Conservation (phyloP, 2,888 invertebrate species). For the Maniola hyperantus region DNA sequence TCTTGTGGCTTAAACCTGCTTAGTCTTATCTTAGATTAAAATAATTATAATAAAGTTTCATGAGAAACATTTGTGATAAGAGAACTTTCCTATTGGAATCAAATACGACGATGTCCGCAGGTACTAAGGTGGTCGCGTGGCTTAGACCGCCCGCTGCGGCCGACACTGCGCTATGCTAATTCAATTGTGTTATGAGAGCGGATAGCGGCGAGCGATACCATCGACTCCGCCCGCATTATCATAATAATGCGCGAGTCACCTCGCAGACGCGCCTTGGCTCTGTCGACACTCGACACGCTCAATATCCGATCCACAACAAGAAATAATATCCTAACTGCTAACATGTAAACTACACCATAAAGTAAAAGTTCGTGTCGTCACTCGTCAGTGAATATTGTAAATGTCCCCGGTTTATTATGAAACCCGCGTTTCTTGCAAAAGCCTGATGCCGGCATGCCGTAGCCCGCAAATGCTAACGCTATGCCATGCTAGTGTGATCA, state of each 20-base stretch:
- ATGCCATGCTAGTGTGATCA: too few relatives aligned
- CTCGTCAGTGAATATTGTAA: too few relatives aligned
- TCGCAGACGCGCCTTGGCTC: constrained; percentile 42
- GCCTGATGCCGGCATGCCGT: too few relatives aligned
- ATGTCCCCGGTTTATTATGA: too few relatives aligned
- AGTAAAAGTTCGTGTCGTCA: too few relatives aligned
- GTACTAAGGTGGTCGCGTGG: constrained; percentile 73
- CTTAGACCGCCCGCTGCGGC: constrained; percentile 74
- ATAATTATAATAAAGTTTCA: background rate
- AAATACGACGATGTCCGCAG: constrained; percentile 38
- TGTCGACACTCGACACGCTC: constrained; percentile 67
- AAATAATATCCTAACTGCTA: constrained; percentile 23
- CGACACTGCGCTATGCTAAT: constrained; percentile 76
- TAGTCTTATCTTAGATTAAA: constrained; percentile 42
- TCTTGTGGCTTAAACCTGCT: background rate
- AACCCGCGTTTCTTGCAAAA: too few relatives aligned
- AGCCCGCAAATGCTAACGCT: too few relatives aligned
- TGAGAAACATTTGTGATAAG: constrained; percentile 40
- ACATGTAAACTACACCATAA: constrained; percentile 14
- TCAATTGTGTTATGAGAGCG: constrained; percentile 77
- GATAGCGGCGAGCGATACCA: constrained; percentile 66
- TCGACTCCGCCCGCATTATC: constrained; percentile 76
- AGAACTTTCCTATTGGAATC: constrained; percentile 49
- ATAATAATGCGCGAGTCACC: constrained; percentile 80
- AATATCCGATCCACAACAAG: constrained; percentile 48